These are phyloP conservation scores for Micromesistius poutassou DNA, from an alignment of 2,797 vertebrate species.

Conservation along the genomic window DNA sequence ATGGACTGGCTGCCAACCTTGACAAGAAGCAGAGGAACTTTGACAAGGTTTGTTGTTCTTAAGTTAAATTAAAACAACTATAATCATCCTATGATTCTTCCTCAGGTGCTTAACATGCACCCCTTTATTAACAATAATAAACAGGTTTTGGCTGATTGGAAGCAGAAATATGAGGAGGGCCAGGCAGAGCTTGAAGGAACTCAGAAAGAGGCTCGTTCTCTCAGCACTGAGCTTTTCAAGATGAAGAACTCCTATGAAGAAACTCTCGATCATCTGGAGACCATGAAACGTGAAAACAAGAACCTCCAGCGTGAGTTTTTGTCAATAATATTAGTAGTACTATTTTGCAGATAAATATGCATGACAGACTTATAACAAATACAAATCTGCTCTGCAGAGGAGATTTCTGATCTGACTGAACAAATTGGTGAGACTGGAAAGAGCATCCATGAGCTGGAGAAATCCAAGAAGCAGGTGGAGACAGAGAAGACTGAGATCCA, in stretches of 20 bases:
- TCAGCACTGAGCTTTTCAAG: constrained; percentile 78
- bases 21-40: constrained; percentile 81
- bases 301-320: constrained; percentile 62
- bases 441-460: constrained; percentile 75
- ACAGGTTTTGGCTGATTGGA: constrained; percentile 68
- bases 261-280: constrained; percentile 74
- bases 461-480: constrained; percentile 74
- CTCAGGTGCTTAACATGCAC: not conserved
- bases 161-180: constrained; percentile 76
- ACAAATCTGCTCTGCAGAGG: constrained; percentile 58
- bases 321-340: not conserved
- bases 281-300: constrained; percentile 77
- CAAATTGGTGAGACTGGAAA: constrained; percentile 76
- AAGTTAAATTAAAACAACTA: not conserved
- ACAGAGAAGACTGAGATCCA: no score
- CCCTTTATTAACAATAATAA: not conserved
- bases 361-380: not conserved
- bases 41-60: constrained; percentile 64
- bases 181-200: constrained; percentile 75
- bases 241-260: constrained; percentile 80
- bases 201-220: constrained; percentile 71
- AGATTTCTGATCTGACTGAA: constrained; percentile 77
- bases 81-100: not conserved
- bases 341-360: not conserved
- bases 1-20: constrained; percentile 67